Base-by-base conservation (phyloP, 2,797 vertebrate species). In the Sebastes umbrosus region DNA sequence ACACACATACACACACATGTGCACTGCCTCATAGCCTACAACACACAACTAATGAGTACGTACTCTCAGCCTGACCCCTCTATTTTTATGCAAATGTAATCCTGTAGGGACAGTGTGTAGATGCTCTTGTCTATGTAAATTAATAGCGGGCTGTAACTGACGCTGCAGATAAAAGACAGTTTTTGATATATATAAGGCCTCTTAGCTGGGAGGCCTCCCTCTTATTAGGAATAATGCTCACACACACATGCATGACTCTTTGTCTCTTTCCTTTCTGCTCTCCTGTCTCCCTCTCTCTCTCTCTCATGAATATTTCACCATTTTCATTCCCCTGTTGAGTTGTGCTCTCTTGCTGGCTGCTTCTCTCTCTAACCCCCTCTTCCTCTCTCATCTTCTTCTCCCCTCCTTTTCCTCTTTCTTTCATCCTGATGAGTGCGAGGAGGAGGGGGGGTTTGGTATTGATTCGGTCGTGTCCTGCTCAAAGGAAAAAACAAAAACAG, bases 231-330 rank as follows among this genome's bases (percentile, higher is more conserved):
- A 64, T 60, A 83, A 83, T 13, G 36, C 29, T 60, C 50, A 39
- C 31, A 69, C 50, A 76, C 43, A 63, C 69, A 75, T 27, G 29
- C 29, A 69, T 12, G 54, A 75, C 69, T 83, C 82, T 88, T 74
- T 83, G 60, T 88, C 79, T 82, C 68, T 60, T 67, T 75, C 24
- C 27, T 78, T 27, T 73, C 79, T 79, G 8, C 31, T 78, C 77
- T 73, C 63, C 36, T 43, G 13, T 72, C 39, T 79, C 82, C 75
- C 7, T 55, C 20, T 55, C 7, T 54, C 20, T 27, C 34, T 50
- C 58, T 50, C 75, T 90, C 81, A 91, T 92, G 77, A 90, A 92
- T 93, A 92, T 91, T 93, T 91, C 77, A 91, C 69, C 27, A 11
- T 80, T 66, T 89, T 80, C 69, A 79, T 87, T 31, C 79, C 82